A percentile compares a stretch with the other conserved stretches of the same genome.
These are phyloP conservation scores for Holothuria leucospilota DNA, from an alignment of 53 echinoderm and acorn worm genomes.

Conservation along the genomic window DNA sequence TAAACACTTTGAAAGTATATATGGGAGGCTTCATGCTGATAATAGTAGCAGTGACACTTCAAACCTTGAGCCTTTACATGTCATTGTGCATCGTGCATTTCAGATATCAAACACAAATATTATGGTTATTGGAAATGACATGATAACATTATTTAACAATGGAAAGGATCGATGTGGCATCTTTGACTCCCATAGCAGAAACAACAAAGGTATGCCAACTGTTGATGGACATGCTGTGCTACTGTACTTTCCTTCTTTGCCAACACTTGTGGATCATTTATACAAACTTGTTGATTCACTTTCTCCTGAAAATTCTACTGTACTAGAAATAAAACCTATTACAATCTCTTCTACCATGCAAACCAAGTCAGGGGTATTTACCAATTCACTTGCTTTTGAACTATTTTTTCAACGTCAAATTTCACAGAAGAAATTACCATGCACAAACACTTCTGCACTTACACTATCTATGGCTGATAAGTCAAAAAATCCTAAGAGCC, in stretches of 20 bases:
- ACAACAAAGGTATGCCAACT: neutral
- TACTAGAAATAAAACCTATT: constrained; percentile 11
- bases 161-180: neutral
- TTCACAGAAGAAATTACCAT: too few relatives aligned
- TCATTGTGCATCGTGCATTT: neutral
- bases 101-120: neutral
- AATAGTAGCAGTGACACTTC: neutral
- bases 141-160: neutral
- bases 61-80: neutral
- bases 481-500: too few relatives aligned
- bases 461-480: too few relatives aligned
- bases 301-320: neutral
- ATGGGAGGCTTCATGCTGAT: neutral
- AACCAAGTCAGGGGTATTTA: neutral
- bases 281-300: neutral
- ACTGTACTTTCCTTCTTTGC: neutral
- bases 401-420: too few relatives aligned
- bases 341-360: neutral
- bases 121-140: neutral
- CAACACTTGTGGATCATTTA: neutral
- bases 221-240: neutral
- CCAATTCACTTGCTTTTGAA: neutral
- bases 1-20: neutral
- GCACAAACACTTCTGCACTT: too few relatives aligned
- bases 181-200: neutral